These are phyloP conservation scores for Lagorchestes hirsutus DNA, from an alignment of 2,797 vertebrate genomes.

Conservation along the genomic window DNA sequence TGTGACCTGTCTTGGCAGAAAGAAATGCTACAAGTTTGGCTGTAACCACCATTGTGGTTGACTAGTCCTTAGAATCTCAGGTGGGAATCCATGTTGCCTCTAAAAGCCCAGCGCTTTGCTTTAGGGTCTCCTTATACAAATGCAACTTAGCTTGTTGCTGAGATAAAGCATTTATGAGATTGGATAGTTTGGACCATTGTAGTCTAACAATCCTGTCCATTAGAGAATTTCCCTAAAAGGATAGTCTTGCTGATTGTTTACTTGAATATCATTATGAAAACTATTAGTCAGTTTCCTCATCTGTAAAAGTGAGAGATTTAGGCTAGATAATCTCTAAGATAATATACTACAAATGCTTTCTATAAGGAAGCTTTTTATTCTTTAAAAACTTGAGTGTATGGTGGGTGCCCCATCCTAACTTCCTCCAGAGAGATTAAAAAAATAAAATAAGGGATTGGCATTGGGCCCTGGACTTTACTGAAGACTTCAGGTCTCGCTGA, in stretches of 20 bases:
- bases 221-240: not conserved
- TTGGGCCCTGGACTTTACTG: too few relatives aligned
- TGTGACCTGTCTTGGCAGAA: not conserved
- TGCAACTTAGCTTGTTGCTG: not conserved
- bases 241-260: not conserved
- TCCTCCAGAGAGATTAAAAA: too few relatives aligned
- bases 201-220: conserved; percentile 17
- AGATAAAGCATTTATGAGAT: conserved; percentile 35
- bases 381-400: too few relatives aligned
- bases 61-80: not conserved
- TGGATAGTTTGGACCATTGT: not conserved
- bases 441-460: too few relatives aligned
- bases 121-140: conserved; percentile 21
- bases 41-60: conserved; percentile 6
- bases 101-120: not conserved
- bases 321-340: too few relatives aligned
- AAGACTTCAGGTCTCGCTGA: too few relatives aligned
- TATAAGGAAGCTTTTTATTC: too few relatives aligned
- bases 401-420: too few relatives aligned
- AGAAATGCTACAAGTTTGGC: conserved; percentile 31
- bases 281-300: too few relatives aligned
- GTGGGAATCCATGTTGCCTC: not conserved
- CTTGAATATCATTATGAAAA: not conserved
- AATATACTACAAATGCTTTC: too few relatives aligned
- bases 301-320: too few relatives aligned